Base-by-base conservation (phyloP, 2,888 invertebrate genomes). In the Mythimna lalbum region DNA sequence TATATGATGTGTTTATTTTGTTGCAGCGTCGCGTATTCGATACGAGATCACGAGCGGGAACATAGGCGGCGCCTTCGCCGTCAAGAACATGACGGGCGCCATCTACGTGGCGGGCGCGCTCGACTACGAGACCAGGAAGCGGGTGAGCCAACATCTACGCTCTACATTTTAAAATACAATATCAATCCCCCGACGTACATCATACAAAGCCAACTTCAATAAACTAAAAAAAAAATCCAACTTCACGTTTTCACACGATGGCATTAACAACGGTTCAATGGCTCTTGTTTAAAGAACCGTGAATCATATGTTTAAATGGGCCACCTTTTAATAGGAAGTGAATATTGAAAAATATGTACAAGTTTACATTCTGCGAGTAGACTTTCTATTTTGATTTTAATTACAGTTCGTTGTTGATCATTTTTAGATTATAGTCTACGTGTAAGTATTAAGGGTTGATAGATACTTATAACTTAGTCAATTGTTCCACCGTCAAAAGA, bases 31-130 rank as follows among this genome's bases (percentile, higher is more conserved):
- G 96, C 98, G 98, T 97, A 99, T 99, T 97, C 98, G 99, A 97
- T 99, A 99, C 97, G 99, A 99, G 98, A 99, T 99, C 96, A 99
- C 99, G 96, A 98, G 98, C 97, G 99, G 99, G 97, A 99, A 99
- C 98, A 98, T 99, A 97, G 99, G 99, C 81, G 99, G 99, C 89
- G 99, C 99, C 52, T 99, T 99, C 94, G 99, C 99, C 88, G 99
- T 99, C 92, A 99, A 99, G 96, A 99, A 99, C 96, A 99, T 99
- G 98, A 99, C 99, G 85, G 99, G 99, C 88, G 99, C 99, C 93
- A 99, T 99, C 95, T 99, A 99, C 96, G 99, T 99, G 87, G 99
- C 99, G 74, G 99, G 99, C 85, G 98, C 99, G 75, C 97, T 99
- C 92, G 99, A 99, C 96, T 99, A 99, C 94, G 99, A 99, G 95